These are phyloP conservation scores for Hoplostethus mediterraneus DNA, from an alignment of 2,797 vertebrate species.

Conservation along the genomic window DNA sequence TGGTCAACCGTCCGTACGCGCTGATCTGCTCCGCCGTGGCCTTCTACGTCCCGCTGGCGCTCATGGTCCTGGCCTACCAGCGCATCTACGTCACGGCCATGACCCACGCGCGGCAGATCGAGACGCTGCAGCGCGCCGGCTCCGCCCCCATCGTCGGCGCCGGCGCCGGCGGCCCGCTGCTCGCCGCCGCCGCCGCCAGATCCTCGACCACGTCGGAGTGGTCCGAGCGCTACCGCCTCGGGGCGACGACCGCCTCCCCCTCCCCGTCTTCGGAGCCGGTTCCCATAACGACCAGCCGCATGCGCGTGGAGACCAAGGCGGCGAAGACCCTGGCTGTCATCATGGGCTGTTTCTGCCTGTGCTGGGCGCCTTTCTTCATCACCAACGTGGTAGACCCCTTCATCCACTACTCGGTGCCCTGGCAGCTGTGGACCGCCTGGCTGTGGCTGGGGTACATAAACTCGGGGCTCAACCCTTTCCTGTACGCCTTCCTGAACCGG, in stretches of 20 bases:
- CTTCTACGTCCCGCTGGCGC: slow-evolving; percentile 85
- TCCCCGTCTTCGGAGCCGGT: slow-evolving; percentile 56
- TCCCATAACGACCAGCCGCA: slow-evolving; percentile 73
- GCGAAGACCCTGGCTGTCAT: slow-evolving; percentile 87
- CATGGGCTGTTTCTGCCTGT: slow-evolving; percentile 89
- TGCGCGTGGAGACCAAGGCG: slow-evolving; percentile 87
- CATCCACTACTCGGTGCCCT: slow-evolving; percentile 86
- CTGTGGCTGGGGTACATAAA: slow-evolving; percentile 89
- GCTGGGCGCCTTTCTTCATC: slow-evolving; percentile 88
- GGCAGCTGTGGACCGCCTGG: slow-evolving; percentile 89
- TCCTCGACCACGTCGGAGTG: slow-evolving; percentile 70
- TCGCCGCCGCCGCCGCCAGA: slow-evolving; percentile 20
- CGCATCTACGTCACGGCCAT: slow-evolving; percentile 88
- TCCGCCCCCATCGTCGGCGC: slow-evolving; percentile 69
- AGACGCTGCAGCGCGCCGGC: slow-evolving; percentile 84
- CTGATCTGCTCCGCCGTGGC: slow-evolving; percentile 87
- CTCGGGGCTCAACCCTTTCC: slow-evolving; percentile 88
- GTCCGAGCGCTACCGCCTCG: slow-evolving; percentile 50
- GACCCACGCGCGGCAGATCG: slow-evolving; percentile 86
- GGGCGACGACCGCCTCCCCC: slow-evolving; percentile 34
- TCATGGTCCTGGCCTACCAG: slow-evolving; percentile 88
- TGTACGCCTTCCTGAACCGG: slow-evolving; percentile 88
- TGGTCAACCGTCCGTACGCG: slow-evolving; percentile 87
- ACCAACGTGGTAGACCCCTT: slow-evolving; percentile 89
- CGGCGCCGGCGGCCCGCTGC: too few species aligned